Evolutionary conservation across 1,140 invertebrate species (phyloP).

Genomic region (Zaprionus africanus): DNA sequence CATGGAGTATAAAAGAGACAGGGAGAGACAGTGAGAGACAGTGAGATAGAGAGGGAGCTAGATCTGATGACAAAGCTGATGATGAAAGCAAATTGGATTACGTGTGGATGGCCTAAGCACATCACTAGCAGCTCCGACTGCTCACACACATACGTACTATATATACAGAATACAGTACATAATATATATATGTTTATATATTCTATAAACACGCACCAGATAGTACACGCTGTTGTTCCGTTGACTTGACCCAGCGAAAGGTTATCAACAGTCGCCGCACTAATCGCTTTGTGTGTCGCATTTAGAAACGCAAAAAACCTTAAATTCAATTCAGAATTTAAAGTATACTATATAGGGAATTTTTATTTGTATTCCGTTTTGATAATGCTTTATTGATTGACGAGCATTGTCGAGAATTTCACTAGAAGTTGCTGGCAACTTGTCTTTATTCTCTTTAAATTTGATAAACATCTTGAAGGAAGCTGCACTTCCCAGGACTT

Average conservation of each 20-base stretch:
- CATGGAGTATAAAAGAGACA: constrained; percentile 13
- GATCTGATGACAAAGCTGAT: constrained; percentile 20
- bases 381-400: neutral
- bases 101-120: constrained; percentile 65
- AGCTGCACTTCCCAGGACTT: neutral
- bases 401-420: neutral
- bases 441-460: no score
- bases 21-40: neutral
- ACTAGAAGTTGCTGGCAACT: no score
- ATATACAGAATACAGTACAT: neutral
- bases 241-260: constrained; percentile 36
- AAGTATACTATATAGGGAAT: neutral
- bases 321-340: constrained; percentile 11
- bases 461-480: no score
- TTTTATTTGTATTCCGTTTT: neutral
- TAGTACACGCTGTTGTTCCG: neutral
- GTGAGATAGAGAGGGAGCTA: constrained; percentile 13
- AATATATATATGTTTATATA: constrained; percentile 1
- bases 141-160: neutral
- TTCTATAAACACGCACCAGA: neutral
- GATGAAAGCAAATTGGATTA: constrained; percentile 67
- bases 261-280: constrained; percentile 34
- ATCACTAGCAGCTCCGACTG: constrained; percentile 16
- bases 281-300: constrained; percentile 33
- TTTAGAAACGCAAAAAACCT: constrained; percentile 10